Base-by-base conservation (phyloP, 2,113 vertebrate species). In the Furnarius figulus region DNA sequence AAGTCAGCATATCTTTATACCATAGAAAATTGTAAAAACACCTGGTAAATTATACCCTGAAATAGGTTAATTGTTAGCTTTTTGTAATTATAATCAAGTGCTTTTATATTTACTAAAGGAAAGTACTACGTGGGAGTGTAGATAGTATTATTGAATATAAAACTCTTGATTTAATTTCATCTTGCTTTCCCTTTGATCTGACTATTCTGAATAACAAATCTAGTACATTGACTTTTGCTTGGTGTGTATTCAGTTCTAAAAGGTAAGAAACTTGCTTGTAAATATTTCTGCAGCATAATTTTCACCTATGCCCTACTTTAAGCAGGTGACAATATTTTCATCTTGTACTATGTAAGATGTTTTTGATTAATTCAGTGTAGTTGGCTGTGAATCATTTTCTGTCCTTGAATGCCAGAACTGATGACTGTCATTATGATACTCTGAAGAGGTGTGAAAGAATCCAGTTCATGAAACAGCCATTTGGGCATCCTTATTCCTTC, bases 231-330 rank as follows among this genome's bases (percentile, higher is more conserved):
- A 21, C 81, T 95, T 95, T 85, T 71, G 6, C 23, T 91, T 88
- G 49, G 33, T 63, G 37, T 25, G 15, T 74, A 44, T 87, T 94
- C 52, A 73, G 2, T 66, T 50, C 23, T 52, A 74, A 86, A 63
- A 97, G 93, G 94, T 97, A 95, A 95, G 95, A 88, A 89, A 72
- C 55, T 66, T 65, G 20, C 53, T 66, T 79, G 50, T 82, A 72
- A 85, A 68, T 77, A 47, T 80, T 97, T 92, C 42, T 84, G 80
- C 22, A 65, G 85, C 75, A 12, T 85, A 10, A 74, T 94, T 95
- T 88, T 87, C 87, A 95, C 80, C 84, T 92, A 3, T 96, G 86
- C 35, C 87, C 40, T 82, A 5, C 49, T 90, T 95, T 2, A 3
- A 89, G 42, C 67, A 81, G 63, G 37, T 62, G 58, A 80, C 49